These are phyloP conservation scores for Eulemur rufifrons DNA, from an alignment of 2,113 vertebrate genomes.

Conservation along the genomic window DNA sequence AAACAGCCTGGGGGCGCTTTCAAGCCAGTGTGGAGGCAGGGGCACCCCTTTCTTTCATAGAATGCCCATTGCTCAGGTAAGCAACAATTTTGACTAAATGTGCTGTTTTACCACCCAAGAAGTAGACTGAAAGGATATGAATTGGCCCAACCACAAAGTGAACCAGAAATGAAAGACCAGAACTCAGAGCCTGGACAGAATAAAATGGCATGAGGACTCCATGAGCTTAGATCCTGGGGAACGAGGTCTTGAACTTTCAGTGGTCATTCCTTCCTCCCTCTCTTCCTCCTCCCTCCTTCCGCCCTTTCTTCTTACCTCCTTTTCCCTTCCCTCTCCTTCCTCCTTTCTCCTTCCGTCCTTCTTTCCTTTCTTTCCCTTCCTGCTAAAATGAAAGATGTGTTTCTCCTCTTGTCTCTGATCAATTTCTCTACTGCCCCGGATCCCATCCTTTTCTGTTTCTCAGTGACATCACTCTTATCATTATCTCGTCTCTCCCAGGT, in stretches of 20 bases:
- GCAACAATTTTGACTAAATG: background rate
- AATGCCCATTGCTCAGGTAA: background rate
- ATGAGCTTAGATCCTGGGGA: background rate
- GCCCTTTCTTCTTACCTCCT: rapidly evolving
- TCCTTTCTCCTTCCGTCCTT: no score
- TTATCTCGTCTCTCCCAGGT: background rate
- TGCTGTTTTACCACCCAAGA: background rate
- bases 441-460: background rate
- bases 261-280: background rate
- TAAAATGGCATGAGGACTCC: background rate
- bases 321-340: background rate
- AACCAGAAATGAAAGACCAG: background rate
- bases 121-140: background rate
- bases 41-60: background rate
- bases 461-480: background rate
- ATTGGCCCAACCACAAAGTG: background rate
- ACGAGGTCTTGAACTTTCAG: background rate
- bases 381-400: background rate
- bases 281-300: no score
- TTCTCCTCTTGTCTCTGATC: background rate
- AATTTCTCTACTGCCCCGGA: background rate
- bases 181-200: background rate
- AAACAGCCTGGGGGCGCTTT: background rate
- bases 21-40: background rate
- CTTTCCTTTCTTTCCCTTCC: background rate